Evolutionary conservation across 2,797 vertebrate genomes (phyloP).

Genomic region (Sebastes oblongus): DNA sequence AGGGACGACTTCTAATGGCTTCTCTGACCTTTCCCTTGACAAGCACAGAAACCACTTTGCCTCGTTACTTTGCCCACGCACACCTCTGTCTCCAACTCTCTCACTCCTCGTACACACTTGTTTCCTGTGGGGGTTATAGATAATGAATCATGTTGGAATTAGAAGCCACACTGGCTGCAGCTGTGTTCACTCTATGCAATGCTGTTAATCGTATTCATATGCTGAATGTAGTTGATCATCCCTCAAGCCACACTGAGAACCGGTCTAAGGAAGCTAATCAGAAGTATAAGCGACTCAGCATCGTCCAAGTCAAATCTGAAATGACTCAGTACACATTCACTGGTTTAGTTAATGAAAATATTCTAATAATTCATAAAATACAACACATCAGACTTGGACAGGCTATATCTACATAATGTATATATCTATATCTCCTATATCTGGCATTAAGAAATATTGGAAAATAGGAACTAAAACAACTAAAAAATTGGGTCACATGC

Average conservation of each 20-base stretch:
- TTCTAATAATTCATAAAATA: not conserved
- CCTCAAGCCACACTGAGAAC: not conserved
- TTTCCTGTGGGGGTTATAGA: conserved; percentile 11
- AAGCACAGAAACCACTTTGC: conserved; percentile 41
- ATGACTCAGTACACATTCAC: not conserved
- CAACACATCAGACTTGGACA: not conserved
- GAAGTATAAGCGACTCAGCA: not conserved
- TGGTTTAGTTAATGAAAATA: not conserved
- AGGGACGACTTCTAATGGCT: conserved; percentile 52
- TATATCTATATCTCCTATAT: too few species aligned
- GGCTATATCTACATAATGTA: too few species aligned
- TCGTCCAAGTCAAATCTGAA: not conserved
- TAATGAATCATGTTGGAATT: conserved; percentile 23
- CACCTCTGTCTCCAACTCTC: not conserved
- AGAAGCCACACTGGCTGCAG: not conserved
- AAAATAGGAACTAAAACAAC: too few species aligned
- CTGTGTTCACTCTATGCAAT: not conserved
- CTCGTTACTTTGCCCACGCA: conserved; percentile 26
- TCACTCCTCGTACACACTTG: conserved; percentile 4
- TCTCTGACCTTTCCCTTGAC: conserved; percentile 63
- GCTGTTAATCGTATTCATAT: not conserved
- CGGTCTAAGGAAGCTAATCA: not conserved
- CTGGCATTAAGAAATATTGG: too few species aligned
- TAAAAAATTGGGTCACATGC: too few species aligned
- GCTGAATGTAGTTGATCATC: not conserved